These are phyloP conservation scores for Trogon melanurus DNA, from an alignment of 2,113 vertebrate species.

Conservation along the genomic window DNA sequence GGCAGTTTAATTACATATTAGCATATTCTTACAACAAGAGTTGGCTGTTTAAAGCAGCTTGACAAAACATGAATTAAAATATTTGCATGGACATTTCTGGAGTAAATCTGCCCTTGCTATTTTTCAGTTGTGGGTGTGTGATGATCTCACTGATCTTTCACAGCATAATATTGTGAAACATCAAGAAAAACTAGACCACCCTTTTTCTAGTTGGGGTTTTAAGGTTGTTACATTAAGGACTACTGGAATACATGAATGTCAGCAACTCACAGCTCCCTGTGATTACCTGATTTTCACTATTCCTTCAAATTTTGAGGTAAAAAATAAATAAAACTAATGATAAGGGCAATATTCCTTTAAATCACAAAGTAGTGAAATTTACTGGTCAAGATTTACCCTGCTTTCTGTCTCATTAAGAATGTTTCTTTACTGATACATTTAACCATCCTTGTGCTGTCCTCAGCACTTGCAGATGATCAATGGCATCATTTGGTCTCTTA, in stretches of 20 bases:
- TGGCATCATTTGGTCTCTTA: conserved; percentile 62
- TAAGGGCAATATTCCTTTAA: conserved; percentile 51
- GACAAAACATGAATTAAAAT: conserved; percentile 78
- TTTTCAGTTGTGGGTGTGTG: background rate
- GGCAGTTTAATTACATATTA: conserved; percentile 82
- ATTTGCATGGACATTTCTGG: conserved; percentile 57
- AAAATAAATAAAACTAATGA: background rate
- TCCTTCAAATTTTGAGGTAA: background rate
- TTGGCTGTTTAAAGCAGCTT: conserved; percentile 75
- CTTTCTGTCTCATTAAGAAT: conserved; percentile 67
- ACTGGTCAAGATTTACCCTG: conserved; percentile 26
- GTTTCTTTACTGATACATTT: conserved; percentile 57
- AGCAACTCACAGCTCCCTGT: background rate
- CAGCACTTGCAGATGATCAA: conserved; percentile 63
- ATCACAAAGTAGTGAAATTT: conserved; percentile 29
- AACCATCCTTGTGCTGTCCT: conserved; percentile 51
- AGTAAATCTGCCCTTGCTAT: conserved; percentile 45
- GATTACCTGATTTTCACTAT: background rate
- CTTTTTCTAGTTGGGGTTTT: background rate
- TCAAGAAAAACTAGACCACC: background rate
- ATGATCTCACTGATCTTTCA: background rate
- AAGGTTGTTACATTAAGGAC: background rate
- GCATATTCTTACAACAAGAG: conserved; percentile 78
- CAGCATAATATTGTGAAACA: background rate
- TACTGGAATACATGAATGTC: background rate